phyloP scores from a whole-genome alignment of 2,888 invertebrate species.

The Tetrapedia diversipes region DNA sequence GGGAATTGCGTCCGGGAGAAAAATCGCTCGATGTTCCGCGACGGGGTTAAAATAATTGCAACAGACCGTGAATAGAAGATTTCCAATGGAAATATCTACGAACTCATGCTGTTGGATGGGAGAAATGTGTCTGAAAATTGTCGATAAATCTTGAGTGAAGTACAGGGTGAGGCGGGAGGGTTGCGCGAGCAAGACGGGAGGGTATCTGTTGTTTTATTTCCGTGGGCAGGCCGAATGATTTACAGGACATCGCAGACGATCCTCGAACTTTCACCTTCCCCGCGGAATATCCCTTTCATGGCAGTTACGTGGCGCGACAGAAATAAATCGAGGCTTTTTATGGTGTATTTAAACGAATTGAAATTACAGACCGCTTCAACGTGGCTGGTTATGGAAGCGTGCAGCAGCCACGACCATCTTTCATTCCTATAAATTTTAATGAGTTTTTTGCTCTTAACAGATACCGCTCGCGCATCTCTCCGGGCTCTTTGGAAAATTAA shows the following conservation, averaged over 20 bases:
- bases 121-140: constrained; percentile 17
- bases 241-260: constrained; percentile 44
- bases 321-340: constrained; percentile 46
- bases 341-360: constrained; percentile 35
- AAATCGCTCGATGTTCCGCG: no score
- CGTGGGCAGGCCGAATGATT: constrained; percentile 44
- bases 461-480: neutral
- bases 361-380: constrained; percentile 12
- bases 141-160: constrained; percentile 23
- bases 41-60: no score
- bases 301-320: constrained; percentile 25
- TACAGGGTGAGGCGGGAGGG: neutral
- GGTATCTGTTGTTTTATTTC: constrained; percentile 33
- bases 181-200: constrained; percentile 16
- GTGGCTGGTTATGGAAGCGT: neutral
- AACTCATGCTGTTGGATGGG: neutral
- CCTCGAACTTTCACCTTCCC: constrained; percentile 57
- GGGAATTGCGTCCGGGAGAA: no score
- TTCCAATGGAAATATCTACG: neutral
- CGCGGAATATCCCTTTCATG: constrained; percentile 35
- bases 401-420: neutral
- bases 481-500: no score
- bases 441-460: no score
- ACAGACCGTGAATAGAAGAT: neutral
- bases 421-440: neutral